These are phyloP conservation scores for Neosilurus hyrtlii DNA, from an alignment of 2,797 vertebrate species.

Conservation along the genomic window DNA sequence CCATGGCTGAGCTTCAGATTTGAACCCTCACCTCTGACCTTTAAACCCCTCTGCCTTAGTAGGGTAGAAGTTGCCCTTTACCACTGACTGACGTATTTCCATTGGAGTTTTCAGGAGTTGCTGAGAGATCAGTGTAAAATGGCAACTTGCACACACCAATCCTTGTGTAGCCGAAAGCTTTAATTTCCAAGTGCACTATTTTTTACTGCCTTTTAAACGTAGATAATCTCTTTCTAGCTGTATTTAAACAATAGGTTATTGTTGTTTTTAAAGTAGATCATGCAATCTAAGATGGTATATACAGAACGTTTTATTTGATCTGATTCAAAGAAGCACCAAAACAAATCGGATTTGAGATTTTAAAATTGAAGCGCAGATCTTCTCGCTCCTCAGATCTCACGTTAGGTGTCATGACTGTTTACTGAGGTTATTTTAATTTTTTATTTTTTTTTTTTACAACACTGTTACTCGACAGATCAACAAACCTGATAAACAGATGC, in stretches of 20 bases:
- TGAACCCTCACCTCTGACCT: constrained; percentile 60
- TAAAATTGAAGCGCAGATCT: too few species aligned
- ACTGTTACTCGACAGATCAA: not conserved
- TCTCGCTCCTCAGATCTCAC: not conserved
- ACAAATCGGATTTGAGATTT: not conserved
- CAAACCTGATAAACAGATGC: not conserved
- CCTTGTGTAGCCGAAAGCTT: constrained; percentile 44
- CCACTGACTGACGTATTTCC: constrained; percentile 12
- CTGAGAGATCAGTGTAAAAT: constrained; percentile 30
- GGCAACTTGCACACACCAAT: constrained; percentile 36
- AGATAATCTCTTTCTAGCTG: constrained; percentile 8
- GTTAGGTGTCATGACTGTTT: not conserved
- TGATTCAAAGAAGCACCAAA: not conserved
- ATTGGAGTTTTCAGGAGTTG: not conserved
- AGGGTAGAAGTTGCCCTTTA: constrained; percentile 40
- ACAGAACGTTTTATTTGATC: not conserved
- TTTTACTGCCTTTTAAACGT: constrained; percentile 8
- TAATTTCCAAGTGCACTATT: constrained; percentile 44
- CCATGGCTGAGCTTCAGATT: constrained; percentile 84
- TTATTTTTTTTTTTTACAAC: not conserved
- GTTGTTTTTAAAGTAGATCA: not conserved
- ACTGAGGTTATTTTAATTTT: not conserved
- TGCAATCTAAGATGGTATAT: not conserved
- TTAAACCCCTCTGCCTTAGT: constrained; percentile 51
- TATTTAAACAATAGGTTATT: not conserved